Evolutionary conservation across 2,888 invertebrate genomes (phyloP).

Genomic region (Eubasilissa splendida): DNA sequence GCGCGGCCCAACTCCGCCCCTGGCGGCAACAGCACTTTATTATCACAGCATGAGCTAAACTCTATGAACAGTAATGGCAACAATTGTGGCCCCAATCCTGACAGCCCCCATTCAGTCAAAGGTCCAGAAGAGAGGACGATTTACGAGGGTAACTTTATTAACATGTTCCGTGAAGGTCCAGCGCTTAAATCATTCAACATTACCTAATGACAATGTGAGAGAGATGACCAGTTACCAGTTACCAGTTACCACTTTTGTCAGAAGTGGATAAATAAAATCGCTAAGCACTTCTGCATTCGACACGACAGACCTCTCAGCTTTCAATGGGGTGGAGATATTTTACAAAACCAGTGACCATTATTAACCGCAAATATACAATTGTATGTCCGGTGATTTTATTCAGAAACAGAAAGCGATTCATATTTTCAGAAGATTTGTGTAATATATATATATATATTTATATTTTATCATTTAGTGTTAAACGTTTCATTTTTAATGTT

Average conservation of each 20-base stretch:
- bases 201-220: constrained; percentile 15
- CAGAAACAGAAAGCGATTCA: too few relatives aligned
- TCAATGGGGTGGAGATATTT: constrained; percentile 3
- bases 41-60: constrained; percentile 31
- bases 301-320: neutral
- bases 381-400: too few relatives aligned
- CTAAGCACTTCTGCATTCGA: neutral
- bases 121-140: constrained; percentile 26
- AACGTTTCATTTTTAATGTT: too few relatives aligned
- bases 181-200: constrained; percentile 21
- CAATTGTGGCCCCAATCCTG: neutral
- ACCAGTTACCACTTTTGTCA: neutral
- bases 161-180: constrained; percentile 23
- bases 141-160: constrained; percentile 37
- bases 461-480: neutral
- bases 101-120: constrained; percentile 33
- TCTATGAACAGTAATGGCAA: constrained; percentile 13
- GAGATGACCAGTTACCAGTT: constrained; percentile 24
- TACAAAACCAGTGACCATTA: too few relatives aligned
- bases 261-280: constrained; percentile 2
- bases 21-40: constrained; percentile 23
- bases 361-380: too few relatives aligned
- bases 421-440: too few relatives aligned
- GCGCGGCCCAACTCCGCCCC: constrained; percentile 4
- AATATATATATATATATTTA: too few relatives aligned